Percentiles rank a stretch among this genome's conserved stretches.
Conservation (phyloP, 2,797 vertebrate species). For the Fringilla coelebs region DNA sequence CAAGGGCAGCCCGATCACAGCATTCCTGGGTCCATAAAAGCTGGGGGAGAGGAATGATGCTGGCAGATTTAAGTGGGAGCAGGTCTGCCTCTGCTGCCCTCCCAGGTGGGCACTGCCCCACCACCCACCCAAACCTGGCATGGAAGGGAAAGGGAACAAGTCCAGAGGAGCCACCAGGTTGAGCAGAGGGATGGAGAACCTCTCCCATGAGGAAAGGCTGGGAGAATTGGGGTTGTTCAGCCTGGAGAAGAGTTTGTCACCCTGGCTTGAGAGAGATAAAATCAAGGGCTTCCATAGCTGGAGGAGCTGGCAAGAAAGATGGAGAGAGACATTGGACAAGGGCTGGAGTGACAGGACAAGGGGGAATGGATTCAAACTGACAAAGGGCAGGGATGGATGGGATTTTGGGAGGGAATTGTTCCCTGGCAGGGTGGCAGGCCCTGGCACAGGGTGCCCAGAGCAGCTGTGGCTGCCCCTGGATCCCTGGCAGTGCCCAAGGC, state of each 20-base stretch:
- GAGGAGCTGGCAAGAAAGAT: neutral
- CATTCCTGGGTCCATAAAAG: neutral
- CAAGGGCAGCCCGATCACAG: neutral
- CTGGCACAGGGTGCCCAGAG: neutral
- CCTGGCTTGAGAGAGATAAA: neutral
- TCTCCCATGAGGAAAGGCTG: neutral
- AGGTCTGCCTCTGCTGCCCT: neutral
- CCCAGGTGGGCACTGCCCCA: neutral
- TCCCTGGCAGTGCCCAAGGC: neutral
- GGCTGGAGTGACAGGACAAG: neutral
- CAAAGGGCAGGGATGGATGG: rapidly evolving
- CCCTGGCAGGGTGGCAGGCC: rapidly evolving
- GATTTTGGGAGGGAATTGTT: rapidly evolving
- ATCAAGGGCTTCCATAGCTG: neutral
- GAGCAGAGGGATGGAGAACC: neutral
- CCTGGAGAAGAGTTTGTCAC: neutral
- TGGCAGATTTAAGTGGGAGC: neutral
- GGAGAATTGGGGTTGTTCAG: neutral
- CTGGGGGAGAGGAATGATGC: neutral
- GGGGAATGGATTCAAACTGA: neutral
- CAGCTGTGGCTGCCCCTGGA: neutral
- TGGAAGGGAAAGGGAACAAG: neutral
- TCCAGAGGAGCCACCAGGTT: neutral
- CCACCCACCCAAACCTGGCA: neutral
- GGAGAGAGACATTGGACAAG: neutral